Percentiles rank a stretch among this genome's conserved stretches.
Evolutionary conservation across 2,797 vertebrate genomes (phyloP).

Genomic region (Numenius phaeopus): DNA sequence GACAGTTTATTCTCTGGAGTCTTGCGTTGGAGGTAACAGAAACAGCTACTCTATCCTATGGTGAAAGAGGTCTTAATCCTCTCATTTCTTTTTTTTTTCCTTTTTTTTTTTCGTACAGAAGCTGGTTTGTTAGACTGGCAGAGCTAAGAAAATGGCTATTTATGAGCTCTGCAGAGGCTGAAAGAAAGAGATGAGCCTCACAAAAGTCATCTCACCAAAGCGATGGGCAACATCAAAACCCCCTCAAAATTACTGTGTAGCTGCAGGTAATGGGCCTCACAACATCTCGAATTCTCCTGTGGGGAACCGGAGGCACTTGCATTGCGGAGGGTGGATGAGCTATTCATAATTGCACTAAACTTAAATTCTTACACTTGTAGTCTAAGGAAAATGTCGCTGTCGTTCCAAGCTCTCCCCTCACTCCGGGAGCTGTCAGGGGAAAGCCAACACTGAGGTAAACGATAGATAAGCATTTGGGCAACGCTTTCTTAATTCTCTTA

Average conservation of each 20-base stretch:
- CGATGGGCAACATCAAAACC: fast-evolving
- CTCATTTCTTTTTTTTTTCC: background rate
- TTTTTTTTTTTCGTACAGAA: background rate
- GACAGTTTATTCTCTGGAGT: background rate
- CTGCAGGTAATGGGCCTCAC: background rate
- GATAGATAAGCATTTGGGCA: background rate
- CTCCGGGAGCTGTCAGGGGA: background rate
- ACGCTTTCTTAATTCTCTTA: background rate
- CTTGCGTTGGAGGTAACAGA: background rate
- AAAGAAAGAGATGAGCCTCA: background rate
- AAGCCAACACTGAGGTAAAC: background rate
- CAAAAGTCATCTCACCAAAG: background rate
- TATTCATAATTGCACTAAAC: background rate
- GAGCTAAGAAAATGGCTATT: background rate
- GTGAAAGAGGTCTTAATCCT: background rate
- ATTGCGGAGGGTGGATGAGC: background rate
- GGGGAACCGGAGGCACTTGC: background rate
- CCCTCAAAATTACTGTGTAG: background rate
- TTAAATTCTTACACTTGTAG: background rate
- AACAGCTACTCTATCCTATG: background rate
- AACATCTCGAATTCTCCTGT: background rate
- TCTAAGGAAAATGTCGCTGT: background rate
- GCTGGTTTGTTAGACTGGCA: background rate
- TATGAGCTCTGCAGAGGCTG: background rate
- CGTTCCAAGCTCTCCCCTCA: fast-evolving